Evolutionary conservation across 2,888 invertebrate genomes (phyloP), one percentile per base, ranked within the genome.

Genomic region (Tanytarsus gracilentus): DNA sequence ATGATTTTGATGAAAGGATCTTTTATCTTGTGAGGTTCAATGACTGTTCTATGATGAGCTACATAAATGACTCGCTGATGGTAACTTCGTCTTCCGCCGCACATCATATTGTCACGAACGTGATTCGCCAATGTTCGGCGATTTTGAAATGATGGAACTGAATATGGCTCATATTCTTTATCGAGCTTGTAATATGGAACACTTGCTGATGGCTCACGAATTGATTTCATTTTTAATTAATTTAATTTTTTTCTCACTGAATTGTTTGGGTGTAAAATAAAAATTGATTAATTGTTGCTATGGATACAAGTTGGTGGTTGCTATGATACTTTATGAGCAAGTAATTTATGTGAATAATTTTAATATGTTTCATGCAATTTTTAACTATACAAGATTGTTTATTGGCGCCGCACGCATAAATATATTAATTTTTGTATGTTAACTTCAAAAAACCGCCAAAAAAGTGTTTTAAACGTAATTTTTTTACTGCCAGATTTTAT

Each of bases 21-120:
- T 36, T 58, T 36, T 50, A 56, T 27, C 25, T 50, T 59, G 23
- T 59, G 59, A 2, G 59, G 48, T 23, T 59, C 52, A 30, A 61
- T 14, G 2, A 44, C 14, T 1, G n/a, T 52, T 29, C 60, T 53
- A 30, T 63, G 61, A 14, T 50, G 60, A 8, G 51, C 58, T 3
- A 63, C 23, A 16, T 61, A 63, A 8, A 64, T 63, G n/a, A 65
- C 52, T 16, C 64, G 55, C 53, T 65, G 65, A 59, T 60, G 62
- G 29, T 55, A 64, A 1, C 44, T 52, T 23, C 60, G 29, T 4
- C 63, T 62, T 23, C 62, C 61, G 6, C 55, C 48, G 26, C 52
- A 52, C 21, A 55, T 18, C 61, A 62, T 62, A 60, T 62, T 63
- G 29, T 62, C 62, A 3, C 59, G 21, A 23, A 64, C 62, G 58